Evolutionary conservation across 2,113 vertebrate genomes (phyloP).

Genomic region (Centrocercus urophasianus): DNA sequence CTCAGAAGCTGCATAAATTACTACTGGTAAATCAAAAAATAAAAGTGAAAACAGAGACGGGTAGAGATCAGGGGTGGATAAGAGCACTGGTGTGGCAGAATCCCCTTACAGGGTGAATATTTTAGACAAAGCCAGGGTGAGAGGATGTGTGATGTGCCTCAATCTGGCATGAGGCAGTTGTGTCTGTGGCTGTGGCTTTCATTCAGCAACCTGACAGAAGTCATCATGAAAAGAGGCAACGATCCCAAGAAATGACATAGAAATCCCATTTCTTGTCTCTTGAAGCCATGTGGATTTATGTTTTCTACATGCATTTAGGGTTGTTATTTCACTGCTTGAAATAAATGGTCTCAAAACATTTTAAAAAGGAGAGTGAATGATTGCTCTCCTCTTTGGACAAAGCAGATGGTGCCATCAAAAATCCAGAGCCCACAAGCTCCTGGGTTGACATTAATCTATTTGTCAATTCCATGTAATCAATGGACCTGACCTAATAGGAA

Average conservation of each 20-base stretch:
- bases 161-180: accelerated
- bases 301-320: not conserved
- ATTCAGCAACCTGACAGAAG: not conserved
- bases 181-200: not conserved
- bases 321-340: not conserved
- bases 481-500: not conserved
- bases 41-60: accelerated
- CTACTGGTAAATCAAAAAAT: not conserved
- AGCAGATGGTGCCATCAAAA: not conserved
- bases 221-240: not conserved
- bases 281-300: not conserved
- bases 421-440: not conserved
- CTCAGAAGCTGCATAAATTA: not conserved
- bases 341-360: not conserved
- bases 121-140: not conserved
- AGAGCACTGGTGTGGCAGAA: not conserved
- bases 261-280: not conserved
- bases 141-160: not conserved
- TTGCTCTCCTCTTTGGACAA: not conserved
- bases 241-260: not conserved
- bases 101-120: not conserved
- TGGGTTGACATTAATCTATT: not conserved
- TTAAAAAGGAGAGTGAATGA: not conserved
- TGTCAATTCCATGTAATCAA: not conserved
- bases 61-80: not conserved